Conservation (phyloP, 2,888 invertebrate species). For the Pristionchus entomophagus region DNA sequence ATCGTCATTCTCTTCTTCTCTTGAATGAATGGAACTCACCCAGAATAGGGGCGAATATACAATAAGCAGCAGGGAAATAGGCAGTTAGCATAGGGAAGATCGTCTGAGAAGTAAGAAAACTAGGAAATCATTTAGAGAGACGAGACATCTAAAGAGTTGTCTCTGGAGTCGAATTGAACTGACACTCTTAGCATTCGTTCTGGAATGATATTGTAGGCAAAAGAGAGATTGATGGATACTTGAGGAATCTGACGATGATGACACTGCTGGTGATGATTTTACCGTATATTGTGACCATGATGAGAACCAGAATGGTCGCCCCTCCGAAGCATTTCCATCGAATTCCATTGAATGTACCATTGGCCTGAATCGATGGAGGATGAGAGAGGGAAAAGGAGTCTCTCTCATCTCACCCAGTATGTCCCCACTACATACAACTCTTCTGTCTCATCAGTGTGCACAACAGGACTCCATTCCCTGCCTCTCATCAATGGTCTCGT, state of each 20-base stretch:
- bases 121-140: too few relatives aligned
- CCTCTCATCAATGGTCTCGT: background rate
- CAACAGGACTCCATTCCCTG: background rate
- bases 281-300: background rate
- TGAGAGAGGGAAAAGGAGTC: background rate
- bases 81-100: constrained; percentile 10
- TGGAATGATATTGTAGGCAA: too few relatives aligned
- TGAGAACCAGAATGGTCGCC: background rate
- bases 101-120: too few relatives aligned
- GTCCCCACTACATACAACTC: background rate
- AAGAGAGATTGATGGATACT: background rate
- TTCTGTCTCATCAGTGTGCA: background rate
- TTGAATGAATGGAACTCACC: background rate
- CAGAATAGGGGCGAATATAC: background rate
- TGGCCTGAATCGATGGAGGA: background rate
- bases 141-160: too few relatives aligned
- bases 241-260: background rate
- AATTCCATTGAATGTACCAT: background rate
- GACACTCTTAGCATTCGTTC: too few relatives aligned
- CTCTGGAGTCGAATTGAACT: too few relatives aligned
- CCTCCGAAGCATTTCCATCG: background rate
- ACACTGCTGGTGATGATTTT: background rate
- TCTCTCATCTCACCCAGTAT: background rate
- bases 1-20: background rate
- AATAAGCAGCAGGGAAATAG: background rate